phyloP scores from a whole-genome alignment of 2,797 vertebrate species.

The Ciconia nigra region DNA sequence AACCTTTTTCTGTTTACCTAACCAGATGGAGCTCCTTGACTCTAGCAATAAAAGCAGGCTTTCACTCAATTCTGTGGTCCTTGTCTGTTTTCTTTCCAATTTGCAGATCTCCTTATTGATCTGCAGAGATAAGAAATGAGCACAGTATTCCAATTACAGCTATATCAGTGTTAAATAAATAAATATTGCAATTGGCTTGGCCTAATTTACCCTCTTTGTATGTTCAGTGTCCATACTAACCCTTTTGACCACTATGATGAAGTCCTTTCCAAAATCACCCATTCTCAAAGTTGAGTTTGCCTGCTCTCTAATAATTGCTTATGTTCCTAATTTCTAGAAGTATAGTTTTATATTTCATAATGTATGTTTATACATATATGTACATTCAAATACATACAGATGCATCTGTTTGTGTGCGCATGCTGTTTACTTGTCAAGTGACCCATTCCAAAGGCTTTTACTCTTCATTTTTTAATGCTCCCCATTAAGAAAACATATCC shows the following conservation, averaged over 20 bases:
- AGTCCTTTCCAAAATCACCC: background rate
- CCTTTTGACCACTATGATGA: background rate
- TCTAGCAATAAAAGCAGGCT: background rate
- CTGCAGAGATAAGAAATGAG: background rate
- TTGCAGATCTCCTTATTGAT: background rate
- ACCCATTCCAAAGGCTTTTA: background rate
- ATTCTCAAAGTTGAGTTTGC: background rate
- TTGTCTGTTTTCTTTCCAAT: background rate
- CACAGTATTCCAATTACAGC: background rate
- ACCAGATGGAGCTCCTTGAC: background rate
- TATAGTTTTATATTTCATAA: background rate
- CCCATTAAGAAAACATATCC: background rate
- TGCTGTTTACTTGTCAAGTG: background rate
- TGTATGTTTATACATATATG: no score
- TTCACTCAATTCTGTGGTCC: background rate
- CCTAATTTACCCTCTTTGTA: background rate
- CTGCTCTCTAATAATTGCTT: background rate
- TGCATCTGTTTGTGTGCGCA: background rate
- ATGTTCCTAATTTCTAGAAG: background rate
- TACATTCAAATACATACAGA: background rate
- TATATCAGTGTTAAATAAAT: background rate
- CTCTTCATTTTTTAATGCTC: accelerated
- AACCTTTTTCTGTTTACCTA: background rate
- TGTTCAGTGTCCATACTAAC: background rate
- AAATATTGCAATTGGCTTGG: background rate